Conservation (phyloP, 2,888 invertebrate genomes). For the Pteria penguin region DNA sequence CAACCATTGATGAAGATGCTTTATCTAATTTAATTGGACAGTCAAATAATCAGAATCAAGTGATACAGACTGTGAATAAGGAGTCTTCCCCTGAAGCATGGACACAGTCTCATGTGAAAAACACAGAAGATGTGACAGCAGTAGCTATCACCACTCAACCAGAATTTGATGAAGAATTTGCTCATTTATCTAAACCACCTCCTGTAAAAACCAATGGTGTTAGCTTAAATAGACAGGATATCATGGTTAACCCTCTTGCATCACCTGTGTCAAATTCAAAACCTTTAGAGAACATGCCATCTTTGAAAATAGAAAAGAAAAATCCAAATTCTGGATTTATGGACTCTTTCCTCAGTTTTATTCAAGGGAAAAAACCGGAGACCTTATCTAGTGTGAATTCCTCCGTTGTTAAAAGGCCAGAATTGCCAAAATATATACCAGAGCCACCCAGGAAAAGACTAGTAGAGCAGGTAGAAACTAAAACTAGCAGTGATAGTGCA, state of each 20-base stretch:
- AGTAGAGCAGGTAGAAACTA: constrained; percentile 38
- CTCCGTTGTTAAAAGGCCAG: constrained; percentile 71
- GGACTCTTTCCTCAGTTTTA: constrained; percentile 74
- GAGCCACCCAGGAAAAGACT: constrained; percentile 68
- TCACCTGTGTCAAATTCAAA: constrained; percentile 39
- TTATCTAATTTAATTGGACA: constrained; percentile 65
- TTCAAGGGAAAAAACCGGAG: constrained; percentile 77
- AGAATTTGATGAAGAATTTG: constrained; percentile 73
- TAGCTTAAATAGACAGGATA: constrained; percentile 9
- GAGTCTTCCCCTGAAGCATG: background rate
- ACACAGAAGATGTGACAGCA: constrained; percentile 55
- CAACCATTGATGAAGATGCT: constrained; percentile 68
- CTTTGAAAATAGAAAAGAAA: constrained; percentile 28
- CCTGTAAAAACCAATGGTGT: constrained; percentile 15
- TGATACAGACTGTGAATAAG: background rate
- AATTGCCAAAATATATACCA: constrained; percentile 77
- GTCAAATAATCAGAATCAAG: constrained; percentile 6
- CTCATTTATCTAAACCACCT: constrained; percentile 64
- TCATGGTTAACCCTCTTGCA: background rate
- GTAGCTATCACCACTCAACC: constrained; percentile 54
- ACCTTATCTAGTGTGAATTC: constrained; percentile 76
- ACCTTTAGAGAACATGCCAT: constrained; percentile 35
- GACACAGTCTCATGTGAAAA: constrained; percentile 44
- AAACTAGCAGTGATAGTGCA: constrained; percentile 37
- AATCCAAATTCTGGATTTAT: constrained; percentile 65